A percentile compares a stretch with the other conserved stretches of the same genome.
phyloP scores from a whole-genome alignment of 2,888 invertebrate genomes.

The Schrankia costaestrigalis region DNA sequence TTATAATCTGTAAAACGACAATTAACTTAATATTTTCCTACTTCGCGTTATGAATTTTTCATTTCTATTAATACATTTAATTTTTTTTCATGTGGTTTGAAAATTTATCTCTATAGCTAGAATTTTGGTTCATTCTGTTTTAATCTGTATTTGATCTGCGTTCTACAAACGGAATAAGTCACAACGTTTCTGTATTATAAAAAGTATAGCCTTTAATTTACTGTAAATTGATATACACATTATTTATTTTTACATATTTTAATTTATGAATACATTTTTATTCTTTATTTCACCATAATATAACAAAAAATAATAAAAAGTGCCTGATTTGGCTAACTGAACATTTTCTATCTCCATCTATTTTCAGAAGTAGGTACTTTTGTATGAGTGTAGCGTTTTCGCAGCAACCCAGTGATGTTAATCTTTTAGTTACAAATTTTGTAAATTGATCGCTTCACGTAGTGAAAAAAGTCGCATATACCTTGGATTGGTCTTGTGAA shows the following conservation, averaged over 20 bases:
- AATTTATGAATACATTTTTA: background rate
- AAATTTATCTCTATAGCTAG: background rate
- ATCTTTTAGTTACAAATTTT: constrained; percentile 81
- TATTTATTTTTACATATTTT: background rate
- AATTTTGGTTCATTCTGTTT: background rate
- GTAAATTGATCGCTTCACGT: constrained; percentile 76
- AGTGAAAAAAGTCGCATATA: constrained; percentile 65
- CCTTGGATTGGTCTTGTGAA: constrained; percentile 70
- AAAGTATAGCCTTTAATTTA: constrained; percentile 1
- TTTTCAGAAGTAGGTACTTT: constrained; percentile 87
- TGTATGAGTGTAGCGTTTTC: constrained; percentile 81
- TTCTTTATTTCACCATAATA: background rate
- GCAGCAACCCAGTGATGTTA: constrained; percentile 84
- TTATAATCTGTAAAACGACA: no score
- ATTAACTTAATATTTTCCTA: no score
- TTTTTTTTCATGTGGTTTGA: background rate
- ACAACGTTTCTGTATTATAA: constrained; percentile 15
- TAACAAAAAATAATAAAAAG: constrained; percentile 35
- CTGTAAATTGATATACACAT: background rate
- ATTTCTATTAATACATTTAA: background rate
- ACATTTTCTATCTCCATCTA: constrained; percentile 84
- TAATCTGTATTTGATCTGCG: constrained; percentile 23
- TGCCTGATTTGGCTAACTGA: constrained; percentile 57
- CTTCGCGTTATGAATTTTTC: background rate
- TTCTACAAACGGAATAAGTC: constrained; percentile 34